Percentiles rank a stretch among this genome's conserved stretches.
Evolutionary conservation across 2,797 vertebrate species (phyloP).

Genomic region (Sebastiscus albofasciatus): DNA sequence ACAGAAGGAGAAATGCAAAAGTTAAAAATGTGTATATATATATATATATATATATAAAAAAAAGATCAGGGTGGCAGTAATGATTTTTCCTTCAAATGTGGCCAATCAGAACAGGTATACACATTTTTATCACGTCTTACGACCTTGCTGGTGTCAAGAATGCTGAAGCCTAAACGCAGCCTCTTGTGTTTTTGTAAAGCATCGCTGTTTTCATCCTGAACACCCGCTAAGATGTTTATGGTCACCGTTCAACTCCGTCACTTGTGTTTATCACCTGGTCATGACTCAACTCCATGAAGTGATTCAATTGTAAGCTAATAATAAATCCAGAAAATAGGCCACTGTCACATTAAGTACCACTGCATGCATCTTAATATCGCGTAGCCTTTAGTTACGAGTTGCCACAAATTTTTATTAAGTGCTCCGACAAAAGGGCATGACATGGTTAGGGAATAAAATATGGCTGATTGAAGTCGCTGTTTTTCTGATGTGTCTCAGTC

Average conservation of each 20-base stretch:
- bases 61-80: no score
- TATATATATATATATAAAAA: not conserved
- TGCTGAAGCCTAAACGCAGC: not conserved
- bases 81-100: not conserved
- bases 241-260: not conserved
- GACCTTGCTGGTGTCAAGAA: not conserved
- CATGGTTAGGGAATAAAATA: conserved; percentile 33
- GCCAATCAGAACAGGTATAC: not conserved
- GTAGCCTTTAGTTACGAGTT: conserved; percentile 27
- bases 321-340: conserved; percentile 45
- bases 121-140: not conserved
- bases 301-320: conserved; percentile 28
- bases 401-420: conserved; percentile 40
- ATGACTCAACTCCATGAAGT: conserved; percentile 14
- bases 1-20: not conserved
- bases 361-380: conserved; percentile 41
- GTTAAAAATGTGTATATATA: not conserved
- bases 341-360: conserved; percentile 31
- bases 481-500: conserved; percentile 30
- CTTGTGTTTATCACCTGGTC: conserved; percentile 26
- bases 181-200: not conserved
- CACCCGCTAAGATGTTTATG: conserved; percentile 19
- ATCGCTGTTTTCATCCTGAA: not conserved
- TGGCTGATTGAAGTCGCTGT: conserved; percentile 20
- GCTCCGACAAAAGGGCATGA: conserved; percentile 43